These are phyloP conservation scores for Atractosteus spatula DNA, from an alignment of 2,113 vertebrate species.

Conservation along the genomic window DNA sequence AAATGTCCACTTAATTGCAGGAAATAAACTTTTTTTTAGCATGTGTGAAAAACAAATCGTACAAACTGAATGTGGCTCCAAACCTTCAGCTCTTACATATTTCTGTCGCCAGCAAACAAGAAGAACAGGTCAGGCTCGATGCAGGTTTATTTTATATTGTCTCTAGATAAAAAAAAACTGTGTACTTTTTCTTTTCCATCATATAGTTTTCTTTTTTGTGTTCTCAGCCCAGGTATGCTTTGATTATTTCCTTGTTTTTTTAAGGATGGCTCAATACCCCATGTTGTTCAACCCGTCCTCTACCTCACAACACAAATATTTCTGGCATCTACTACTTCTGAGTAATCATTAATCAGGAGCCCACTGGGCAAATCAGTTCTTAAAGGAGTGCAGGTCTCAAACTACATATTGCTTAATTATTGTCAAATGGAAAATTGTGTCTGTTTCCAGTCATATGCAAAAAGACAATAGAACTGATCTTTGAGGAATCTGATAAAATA, in stretches of 20 bases:
- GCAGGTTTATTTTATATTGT: too few relatives aligned
- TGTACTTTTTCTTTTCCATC: too few relatives aligned
- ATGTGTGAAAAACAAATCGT: too few relatives aligned
- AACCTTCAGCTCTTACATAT: background rate
- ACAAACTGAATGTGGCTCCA: too few relatives aligned
- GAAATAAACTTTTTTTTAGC: too few relatives aligned
- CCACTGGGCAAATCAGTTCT: conserved; percentile 19
- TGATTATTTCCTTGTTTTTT: conserved; percentile 6
- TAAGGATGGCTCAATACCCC: background rate
- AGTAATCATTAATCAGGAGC: conserved; percentile 61
- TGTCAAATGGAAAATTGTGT: background rate
- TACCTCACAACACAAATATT: conserved; percentile 44
- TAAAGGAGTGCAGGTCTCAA: conserved; percentile 8
- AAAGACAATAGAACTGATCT: background rate
- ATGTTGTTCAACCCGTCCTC: conserved; percentile 7
- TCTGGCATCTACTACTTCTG: conserved; percentile 48
- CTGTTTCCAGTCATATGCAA: background rate
- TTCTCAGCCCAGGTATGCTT: too few relatives aligned
- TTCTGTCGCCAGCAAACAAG: conserved; percentile 44
- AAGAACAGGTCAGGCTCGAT: conserved; percentile 49
- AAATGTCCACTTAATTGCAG: too few relatives aligned
- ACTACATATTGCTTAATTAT: too few relatives aligned
- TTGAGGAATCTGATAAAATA: background rate
- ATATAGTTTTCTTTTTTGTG: too few relatives aligned
- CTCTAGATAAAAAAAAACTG: too few relatives aligned